phyloP scores from a whole-genome alignment of 2,888 invertebrate genomes.

The Rhagophthalmus giganteus region DNA sequence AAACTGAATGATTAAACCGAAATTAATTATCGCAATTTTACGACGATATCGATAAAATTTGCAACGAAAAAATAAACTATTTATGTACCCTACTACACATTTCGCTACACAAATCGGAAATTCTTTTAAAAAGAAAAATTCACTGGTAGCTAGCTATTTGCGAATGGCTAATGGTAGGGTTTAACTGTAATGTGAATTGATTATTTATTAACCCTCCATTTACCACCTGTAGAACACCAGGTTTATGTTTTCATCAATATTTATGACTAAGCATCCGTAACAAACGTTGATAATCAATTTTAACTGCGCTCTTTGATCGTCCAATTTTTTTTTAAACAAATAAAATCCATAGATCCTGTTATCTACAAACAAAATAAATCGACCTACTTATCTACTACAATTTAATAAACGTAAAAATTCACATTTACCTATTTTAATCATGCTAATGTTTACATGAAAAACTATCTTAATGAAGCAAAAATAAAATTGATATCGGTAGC shows the following conservation, averaged over 20 bases:
- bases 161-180: slow-evolving; percentile 24
- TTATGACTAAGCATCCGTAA: slow-evolving; percentile 25
- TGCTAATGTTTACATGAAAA: too few relatives aligned
- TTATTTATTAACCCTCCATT: slow-evolving; percentile 24
- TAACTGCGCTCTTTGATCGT: slow-evolving; percentile 10
- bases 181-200: slow-evolving; percentile 25
- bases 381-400: not conserved
- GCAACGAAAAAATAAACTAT: too few relatives aligned
- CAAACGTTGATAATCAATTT: slow-evolving; percentile 23
- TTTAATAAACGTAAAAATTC: too few relatives aligned
- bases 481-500: too few relatives aligned
- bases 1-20: too few relatives aligned
- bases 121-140: slow-evolving; percentile 11
- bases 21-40: not conserved
- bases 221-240: slow-evolving; percentile 25
- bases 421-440: too few relatives aligned
- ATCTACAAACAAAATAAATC: not conserved
- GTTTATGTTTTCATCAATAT: slow-evolving; percentile 28
- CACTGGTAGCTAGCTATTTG: slow-evolving; percentile 15
- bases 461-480: too few relatives aligned
- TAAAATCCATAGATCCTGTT: not conserved
- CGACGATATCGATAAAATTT: not conserved
- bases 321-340: not conserved
- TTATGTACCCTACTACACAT: too few relatives aligned
- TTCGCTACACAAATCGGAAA: too few relatives aligned